Conservation (phyloP, 35 echinoderm and acorn worm genomes). For the Ptychodera flava region DNA sequence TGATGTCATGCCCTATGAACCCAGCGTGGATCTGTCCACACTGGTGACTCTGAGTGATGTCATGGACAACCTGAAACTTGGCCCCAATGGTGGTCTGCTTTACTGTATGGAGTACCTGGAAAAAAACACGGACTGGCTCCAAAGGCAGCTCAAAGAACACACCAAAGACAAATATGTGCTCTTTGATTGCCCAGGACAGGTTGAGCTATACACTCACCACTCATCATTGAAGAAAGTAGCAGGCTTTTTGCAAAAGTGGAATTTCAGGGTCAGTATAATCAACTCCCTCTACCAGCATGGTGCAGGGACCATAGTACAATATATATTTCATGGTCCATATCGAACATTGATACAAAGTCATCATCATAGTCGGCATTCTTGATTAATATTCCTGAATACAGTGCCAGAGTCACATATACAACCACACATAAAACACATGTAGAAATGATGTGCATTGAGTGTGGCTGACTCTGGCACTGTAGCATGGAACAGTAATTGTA, state of each 20-base stretch:
- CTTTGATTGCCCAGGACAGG: conserved; percentile 97
- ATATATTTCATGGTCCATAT: too few species aligned
- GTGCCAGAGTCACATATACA: too few species aligned
- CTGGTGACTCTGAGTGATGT: conserved; percentile 77
- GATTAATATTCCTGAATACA: too few species aligned
- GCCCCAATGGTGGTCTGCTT: conserved; percentile 90
- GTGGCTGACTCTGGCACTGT: too few species aligned
- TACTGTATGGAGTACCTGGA: conserved; percentile 99
- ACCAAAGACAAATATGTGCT: conserved; percentile 71
- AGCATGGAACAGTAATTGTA: too few species aligned
- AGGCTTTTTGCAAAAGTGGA: conserved; percentile 67
- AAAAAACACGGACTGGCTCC: conserved; percentile 96
- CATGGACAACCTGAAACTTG: conserved; percentile 83
- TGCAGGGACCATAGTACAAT: too few species aligned
- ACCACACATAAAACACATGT: too few species aligned
- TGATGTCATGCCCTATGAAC: conserved; percentile 74
- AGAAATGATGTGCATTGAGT: too few species aligned
- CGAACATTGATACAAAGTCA: too few species aligned
- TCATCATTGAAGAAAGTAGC: conserved; percentile 83
- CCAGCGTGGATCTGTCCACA: conserved; percentile 67
- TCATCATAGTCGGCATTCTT: too few species aligned
- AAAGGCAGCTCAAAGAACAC: conserved; percentile 45
- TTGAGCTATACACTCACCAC: conserved; percentile 97
- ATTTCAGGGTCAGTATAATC: conserved; percentile 56
- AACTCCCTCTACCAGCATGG: too few species aligned